Percentiles rank a stretch among this genome's conserved stretches.
Evolutionary conservation across 2,888 invertebrate species (phyloP).

Genomic region (Scotopteryx bipunctaria): DNA sequence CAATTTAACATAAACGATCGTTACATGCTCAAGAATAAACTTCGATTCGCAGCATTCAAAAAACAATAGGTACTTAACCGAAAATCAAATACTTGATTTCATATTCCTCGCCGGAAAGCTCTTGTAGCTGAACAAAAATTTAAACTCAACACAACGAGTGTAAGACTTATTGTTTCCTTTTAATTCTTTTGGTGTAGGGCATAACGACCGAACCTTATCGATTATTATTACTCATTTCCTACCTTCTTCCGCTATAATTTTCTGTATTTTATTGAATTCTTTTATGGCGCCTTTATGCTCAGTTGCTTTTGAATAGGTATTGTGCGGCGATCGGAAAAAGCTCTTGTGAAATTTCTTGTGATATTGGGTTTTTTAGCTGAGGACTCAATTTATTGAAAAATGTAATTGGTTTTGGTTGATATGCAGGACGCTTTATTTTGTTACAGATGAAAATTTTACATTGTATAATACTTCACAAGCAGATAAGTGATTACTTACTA

Average conservation of each 20-base stretch:
- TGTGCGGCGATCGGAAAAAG: conserved; percentile 36
- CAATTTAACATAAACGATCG: conserved; percentile 40
- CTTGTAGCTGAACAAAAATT: conserved; percentile 15
- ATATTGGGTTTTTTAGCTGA: conserved; percentile 12
- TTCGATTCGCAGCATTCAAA: background rate
- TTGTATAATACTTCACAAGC: too few relatives aligned
- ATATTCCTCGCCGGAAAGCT: background rate
- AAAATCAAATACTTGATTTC: too few relatives aligned
- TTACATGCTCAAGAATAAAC: background rate
- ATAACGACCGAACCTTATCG: conserved; percentile 38
- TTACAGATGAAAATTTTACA: too few relatives aligned
- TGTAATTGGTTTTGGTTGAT: background rate
- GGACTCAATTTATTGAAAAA: conserved; percentile 9
- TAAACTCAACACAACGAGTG: conserved; percentile 19
- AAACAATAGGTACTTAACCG: background rate
- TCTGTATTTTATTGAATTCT: conserved; percentile 45
- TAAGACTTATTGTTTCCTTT: conserved; percentile 46
- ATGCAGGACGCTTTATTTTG: background rate
- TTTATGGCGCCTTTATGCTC: conserved; percentile 42
- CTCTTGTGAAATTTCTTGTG: conserved; percentile 30
- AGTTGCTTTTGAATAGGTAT: conserved; percentile 47
- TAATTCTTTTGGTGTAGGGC: conserved; percentile 35
- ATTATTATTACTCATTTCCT: conserved; percentile 48
- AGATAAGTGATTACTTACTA: too few relatives aligned
- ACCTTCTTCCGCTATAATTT: conserved; percentile 43